Conservation (phyloP, 1,140 invertebrate genomes). For the Ooceraea biroi region DNA sequence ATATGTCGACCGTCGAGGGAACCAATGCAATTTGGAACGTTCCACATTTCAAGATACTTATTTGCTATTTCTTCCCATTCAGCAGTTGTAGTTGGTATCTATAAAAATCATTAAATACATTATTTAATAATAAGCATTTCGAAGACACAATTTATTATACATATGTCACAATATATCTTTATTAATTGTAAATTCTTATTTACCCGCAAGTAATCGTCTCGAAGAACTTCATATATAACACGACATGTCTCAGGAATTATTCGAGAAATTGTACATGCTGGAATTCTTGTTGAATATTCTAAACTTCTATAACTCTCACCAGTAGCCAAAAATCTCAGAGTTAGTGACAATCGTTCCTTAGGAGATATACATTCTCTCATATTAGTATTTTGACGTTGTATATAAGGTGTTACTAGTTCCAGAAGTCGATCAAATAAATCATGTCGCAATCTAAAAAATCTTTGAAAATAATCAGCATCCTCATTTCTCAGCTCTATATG, state of each 20-base stretch:
- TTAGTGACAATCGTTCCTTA: not conserved
- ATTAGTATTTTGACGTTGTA: slow-evolving; percentile 14
- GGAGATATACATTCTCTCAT: not conserved
- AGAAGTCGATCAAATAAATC: slow-evolving; percentile 6
- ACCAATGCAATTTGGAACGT: not conserved
- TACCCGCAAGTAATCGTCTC: not conserved
- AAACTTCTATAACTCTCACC: not conserved
- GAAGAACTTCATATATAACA: not conserved
- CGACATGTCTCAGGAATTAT: slow-evolving; percentile 3
- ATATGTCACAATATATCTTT: not conserved
- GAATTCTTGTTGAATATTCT: not conserved
- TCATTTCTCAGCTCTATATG: not conserved
- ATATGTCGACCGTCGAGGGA: not conserved
- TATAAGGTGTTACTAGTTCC: not conserved
- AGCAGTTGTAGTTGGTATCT: too few relatives aligned
- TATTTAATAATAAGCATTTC: too few relatives aligned
- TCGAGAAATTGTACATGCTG: not conserved
- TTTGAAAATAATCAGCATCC: not conserved
- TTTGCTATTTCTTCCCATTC: not conserved
- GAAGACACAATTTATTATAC: not conserved
- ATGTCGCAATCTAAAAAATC: not conserved
- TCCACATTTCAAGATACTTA: too few relatives aligned
- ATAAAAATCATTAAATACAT: not conserved
- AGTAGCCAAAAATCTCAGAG: not conserved
- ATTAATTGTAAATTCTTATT: not conserved